These are phyloP conservation scores for Astur gentilis DNA, from an alignment of 2,113 vertebrate species.

Conservation along the genomic window DNA sequence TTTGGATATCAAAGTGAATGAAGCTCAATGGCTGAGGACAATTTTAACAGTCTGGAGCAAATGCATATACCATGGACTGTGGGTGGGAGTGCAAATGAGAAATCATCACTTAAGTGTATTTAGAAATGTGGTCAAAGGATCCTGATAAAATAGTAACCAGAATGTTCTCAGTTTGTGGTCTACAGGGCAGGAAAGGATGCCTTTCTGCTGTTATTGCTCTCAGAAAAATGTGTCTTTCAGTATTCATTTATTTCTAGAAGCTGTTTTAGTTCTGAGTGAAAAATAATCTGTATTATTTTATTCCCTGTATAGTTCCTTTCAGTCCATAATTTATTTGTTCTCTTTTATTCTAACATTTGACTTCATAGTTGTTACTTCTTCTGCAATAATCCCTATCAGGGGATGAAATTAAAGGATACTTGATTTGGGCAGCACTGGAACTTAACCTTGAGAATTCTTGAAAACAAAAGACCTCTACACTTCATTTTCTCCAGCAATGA, in stretches of 20 bases:
- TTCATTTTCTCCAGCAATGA: neutral
- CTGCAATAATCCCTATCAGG: neutral
- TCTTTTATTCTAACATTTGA: slow-evolving; percentile 6
- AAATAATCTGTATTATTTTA: slow-evolving; percentile 1
- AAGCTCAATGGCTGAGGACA: neutral
- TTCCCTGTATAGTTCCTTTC: neutral
- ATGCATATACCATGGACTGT: neutral
- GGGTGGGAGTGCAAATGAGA: neutral
- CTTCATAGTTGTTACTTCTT: slow-evolving; percentile 4
- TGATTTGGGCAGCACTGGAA: neutral
- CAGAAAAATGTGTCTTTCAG: neutral
- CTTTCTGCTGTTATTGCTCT: neutral
- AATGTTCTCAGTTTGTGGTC: neutral
- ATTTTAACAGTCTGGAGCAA: neutral
- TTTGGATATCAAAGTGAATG: neutral
- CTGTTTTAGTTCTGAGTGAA: neutral
- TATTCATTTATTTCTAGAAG: slow-evolving; percentile 29
- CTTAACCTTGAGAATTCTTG: slow-evolving; percentile 17
- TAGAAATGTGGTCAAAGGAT: neutral
- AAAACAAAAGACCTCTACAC: slow-evolving; percentile 6
- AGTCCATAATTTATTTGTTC: slow-evolving; percentile 1
- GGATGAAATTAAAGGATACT: neutral
- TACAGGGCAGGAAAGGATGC: neutral
- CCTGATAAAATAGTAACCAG: neutral
- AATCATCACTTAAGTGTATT: neutral